Percentiles rank a stretch among this genome's conserved stretches.
phyloP scores from a whole-genome alignment of 2,888 invertebrate genomes.

The Graphium colonna region DNA sequence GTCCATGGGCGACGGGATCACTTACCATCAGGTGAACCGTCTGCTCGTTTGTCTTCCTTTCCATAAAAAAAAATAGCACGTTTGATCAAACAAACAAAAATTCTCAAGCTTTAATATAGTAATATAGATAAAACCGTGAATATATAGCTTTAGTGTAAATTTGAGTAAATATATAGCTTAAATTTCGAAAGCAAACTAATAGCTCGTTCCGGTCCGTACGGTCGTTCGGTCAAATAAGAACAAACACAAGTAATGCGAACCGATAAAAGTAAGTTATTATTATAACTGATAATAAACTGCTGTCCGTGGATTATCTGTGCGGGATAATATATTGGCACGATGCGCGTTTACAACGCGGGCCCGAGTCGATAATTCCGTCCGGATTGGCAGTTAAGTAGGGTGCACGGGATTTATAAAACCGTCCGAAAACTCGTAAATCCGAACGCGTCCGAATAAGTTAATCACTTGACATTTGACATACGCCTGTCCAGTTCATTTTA shows the following conservation, averaged over 20 bases:
- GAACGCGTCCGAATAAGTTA: slow-evolving; percentile 60
- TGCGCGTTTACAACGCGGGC: slow-evolving; percentile 62
- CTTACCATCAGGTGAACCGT: no score
- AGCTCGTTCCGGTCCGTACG: neutral
- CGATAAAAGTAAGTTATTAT: slow-evolving; percentile 79
- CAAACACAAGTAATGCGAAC: slow-evolving; percentile 74
- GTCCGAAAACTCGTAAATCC: slow-evolving; percentile 73
- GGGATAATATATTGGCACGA: slow-evolving; percentile 67
- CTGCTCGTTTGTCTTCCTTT: no score
- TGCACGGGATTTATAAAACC: slow-evolving; percentile 71
- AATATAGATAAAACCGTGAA: no score
- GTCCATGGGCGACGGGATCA: no score
- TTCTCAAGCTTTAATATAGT: no score
- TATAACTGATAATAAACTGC: slow-evolving; percentile 78
- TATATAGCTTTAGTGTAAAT: no score
- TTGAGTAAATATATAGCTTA: no score
- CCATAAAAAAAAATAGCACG: no score
- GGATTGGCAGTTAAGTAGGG: slow-evolving; percentile 69
- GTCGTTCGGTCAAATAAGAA: slow-evolving; percentile 74
- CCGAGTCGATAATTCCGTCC: slow-evolving; percentile 60
- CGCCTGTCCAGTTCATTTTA: slow-evolving; percentile 47
- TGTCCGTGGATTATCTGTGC: slow-evolving; percentile 72
- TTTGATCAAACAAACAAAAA: no score
- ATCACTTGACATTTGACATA: slow-evolving; percentile 76
- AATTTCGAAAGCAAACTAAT: no score